Conservation (phyloP, 2,888 invertebrate species). For the Eupelmus urozonus region DNA sequence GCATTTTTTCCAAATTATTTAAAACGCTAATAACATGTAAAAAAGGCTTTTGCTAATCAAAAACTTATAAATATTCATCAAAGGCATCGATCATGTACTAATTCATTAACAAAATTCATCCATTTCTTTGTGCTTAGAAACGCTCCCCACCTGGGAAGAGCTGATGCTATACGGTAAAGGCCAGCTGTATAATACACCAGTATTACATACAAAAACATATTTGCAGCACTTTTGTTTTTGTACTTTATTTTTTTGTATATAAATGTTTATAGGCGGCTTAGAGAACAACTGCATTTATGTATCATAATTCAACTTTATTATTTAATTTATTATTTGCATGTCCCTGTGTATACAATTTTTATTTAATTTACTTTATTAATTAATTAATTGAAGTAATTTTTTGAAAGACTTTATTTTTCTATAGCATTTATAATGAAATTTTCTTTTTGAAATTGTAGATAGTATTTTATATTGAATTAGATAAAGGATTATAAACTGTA, state of each 20-base stretch:
- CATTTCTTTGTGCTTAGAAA: conserved; percentile 73
- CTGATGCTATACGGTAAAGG: conserved; percentile 76
- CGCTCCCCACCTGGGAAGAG: conserved; percentile 77
- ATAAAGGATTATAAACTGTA: too few relatives aligned
- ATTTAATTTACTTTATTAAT: too few relatives aligned
- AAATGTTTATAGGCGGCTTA: not conserved
- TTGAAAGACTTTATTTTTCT: too few relatives aligned
- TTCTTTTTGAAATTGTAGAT: too few relatives aligned
- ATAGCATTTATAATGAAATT: too few relatives aligned
- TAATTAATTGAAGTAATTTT: too few relatives aligned
- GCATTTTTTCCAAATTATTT: not conserved
- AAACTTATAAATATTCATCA: conserved; percentile 4
- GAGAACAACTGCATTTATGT: too few relatives aligned
- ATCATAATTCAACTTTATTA: too few relatives aligned
- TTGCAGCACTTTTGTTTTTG: not conserved
- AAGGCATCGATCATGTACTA: conserved; percentile 18
- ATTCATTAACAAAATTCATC: conserved; percentile 63
- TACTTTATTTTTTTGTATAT: not conserved
- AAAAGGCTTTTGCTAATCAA: conserved; percentile 34
- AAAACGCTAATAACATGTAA: conserved; percentile 17
- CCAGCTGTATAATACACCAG: conserved; percentile 51
- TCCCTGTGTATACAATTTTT: too few relatives aligned
- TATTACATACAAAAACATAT: too few relatives aligned
- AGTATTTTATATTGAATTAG: too few relatives aligned
- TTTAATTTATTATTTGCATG: too few relatives aligned